Conservation (phyloP, 53 echinoderm and acorn worm species). For the Astropecten irregularis region DNA sequence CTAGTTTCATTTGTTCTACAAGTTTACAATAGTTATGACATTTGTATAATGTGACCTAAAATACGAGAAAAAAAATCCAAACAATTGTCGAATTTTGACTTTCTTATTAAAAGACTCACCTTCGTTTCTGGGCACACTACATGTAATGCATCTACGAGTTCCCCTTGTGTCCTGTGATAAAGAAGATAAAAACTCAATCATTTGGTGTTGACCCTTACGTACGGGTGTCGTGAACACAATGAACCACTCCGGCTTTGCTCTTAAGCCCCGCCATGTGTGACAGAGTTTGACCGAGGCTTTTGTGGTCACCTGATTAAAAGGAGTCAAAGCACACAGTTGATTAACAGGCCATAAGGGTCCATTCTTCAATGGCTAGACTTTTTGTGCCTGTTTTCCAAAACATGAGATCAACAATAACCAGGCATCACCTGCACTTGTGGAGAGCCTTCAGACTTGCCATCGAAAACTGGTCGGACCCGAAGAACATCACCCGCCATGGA, state of each 20-base stretch:
- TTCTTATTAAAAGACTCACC: constrained; percentile 13
- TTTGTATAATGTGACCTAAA: background rate
- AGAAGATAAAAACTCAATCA: background rate
- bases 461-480: constrained; percentile 67
- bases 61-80: background rate
- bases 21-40: background rate
- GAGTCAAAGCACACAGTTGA: no score
- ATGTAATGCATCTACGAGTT: constrained; percentile 32
- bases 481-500: constrained; percentile 67
- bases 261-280: no score
- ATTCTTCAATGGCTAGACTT: no score
- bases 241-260: no score
- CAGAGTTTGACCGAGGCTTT: no score
- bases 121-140: constrained; percentile 55
- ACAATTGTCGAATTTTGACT: background rate
- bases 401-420: no score
- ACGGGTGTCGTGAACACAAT: no score
- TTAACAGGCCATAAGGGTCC: no score
- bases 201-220: no score
- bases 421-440: constrained; percentile 58
- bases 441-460: constrained; percentile 51
- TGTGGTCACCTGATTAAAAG: no score
- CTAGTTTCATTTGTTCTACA: background rate
- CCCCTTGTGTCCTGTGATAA: constrained; percentile 22
- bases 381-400: no score